These are phyloP conservation scores for Tachysurus fulvidraco DNA, from an alignment of 2,113 vertebrate genomes.

Conservation along the genomic window DNA sequence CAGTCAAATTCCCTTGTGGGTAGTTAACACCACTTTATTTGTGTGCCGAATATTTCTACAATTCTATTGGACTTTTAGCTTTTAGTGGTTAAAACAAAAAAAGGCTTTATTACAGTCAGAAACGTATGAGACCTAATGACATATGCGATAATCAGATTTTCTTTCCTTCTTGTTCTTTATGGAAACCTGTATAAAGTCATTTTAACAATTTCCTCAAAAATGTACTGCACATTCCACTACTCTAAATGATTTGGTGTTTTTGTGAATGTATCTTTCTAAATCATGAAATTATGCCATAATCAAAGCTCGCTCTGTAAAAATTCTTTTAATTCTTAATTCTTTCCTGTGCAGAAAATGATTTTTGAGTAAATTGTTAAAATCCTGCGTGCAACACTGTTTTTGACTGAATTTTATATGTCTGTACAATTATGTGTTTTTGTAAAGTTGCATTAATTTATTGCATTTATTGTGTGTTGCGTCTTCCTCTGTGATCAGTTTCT, in stretches of 20 bases:
- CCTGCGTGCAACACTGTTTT: not conserved
- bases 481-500: slow-evolving; percentile 3
- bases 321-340: not conserved
- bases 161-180: not conserved
- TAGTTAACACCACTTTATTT: not conserved
- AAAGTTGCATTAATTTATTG: slow-evolving; percentile 27
- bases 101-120: not conserved
- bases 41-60: not conserved
- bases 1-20: not conserved
- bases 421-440: not conserved
- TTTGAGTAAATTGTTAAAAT: slow-evolving; percentile 12
- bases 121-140: too few species aligned
- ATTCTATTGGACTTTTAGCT: not conserved
- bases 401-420: not conserved
- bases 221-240: not conserved
- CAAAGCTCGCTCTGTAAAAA: not conserved
- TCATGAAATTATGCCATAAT: not conserved
- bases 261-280: not conserved
- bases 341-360: not conserved
- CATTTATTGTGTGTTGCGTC: not conserved
- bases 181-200: not conserved
- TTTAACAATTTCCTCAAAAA: not conserved
- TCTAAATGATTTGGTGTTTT: not conserved
- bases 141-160: not conserved
- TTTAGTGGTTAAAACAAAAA: too few species aligned